These are phyloP conservation scores for Labeo catla DNA, from an alignment of 2,113 vertebrate species.

Conservation along the genomic window DNA sequence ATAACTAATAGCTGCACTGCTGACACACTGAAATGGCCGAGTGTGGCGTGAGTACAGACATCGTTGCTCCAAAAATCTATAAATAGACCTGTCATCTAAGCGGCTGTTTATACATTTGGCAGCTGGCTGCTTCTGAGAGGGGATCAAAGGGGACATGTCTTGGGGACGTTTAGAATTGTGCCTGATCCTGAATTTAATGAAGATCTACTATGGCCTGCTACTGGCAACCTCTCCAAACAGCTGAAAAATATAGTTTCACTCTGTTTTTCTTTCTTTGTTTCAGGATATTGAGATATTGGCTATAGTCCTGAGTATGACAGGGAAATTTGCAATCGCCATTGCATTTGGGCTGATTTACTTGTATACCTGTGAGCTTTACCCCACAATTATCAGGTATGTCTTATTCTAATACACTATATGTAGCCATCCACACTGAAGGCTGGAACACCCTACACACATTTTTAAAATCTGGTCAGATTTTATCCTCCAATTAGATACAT, in stretches of 20 bases:
- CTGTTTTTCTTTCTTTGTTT: constrained; percentile 17
- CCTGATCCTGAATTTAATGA: constrained; percentile 12
- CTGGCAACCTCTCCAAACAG: not conserved
- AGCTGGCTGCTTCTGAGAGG: constrained; percentile 1
- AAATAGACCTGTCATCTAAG: constrained; percentile 44
- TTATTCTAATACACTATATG: not conserved
- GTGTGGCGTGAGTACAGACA: not conserved
- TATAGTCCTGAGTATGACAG: constrained; percentile 80
- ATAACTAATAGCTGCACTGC: not conserved
- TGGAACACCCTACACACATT: not conserved
- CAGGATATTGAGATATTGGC: constrained; percentile 73
- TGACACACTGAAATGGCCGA: constrained; percentile 2
- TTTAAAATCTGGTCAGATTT: not conserved
- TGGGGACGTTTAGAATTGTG: constrained; percentile 14
- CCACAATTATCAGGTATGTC: constrained; percentile 85
- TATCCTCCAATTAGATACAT: not conserved
- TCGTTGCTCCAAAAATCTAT: not conserved
- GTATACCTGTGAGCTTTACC: constrained; percentile 93
- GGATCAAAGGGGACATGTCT: not conserved
- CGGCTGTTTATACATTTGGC: constrained; percentile 15
- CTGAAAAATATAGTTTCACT: constrained; percentile 6
- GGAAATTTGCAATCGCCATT: constrained; percentile 88
- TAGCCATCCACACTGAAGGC: not conserved
- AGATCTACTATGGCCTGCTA: constrained; percentile 1
- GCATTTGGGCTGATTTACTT: constrained; percentile 91